These are phyloP conservation scores for Trichacis sp. DNA, from an alignment of 2,888 invertebrate species.

Conservation along the genomic window DNA sequence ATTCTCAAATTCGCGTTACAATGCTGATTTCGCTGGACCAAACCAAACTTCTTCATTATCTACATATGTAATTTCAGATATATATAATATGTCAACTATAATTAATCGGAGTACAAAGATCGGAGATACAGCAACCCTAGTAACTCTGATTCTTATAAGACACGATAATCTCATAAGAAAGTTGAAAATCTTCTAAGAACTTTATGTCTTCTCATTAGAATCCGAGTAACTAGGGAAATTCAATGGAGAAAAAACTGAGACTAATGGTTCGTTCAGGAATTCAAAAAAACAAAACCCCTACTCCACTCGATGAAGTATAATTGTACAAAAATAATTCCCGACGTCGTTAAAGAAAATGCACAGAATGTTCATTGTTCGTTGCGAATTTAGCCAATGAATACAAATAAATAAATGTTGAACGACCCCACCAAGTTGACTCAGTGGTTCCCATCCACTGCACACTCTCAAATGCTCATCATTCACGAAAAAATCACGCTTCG, in stretches of 20 bases:
- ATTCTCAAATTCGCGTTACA: too few species aligned
- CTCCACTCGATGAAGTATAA: too few species aligned
- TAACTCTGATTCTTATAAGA: too few species aligned
- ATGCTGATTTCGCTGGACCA: too few species aligned
- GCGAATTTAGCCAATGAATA: conserved; percentile 1
- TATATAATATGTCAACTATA: conserved; percentile 49
- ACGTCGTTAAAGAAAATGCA: not conserved
- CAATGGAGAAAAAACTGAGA: conserved; percentile 45
- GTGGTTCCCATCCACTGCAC: conserved; percentile 32
- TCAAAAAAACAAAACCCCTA: not conserved
- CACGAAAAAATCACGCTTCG: conserved; percentile 31
- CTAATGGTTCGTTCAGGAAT: conserved; percentile 21
- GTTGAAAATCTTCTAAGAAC: too few species aligned
- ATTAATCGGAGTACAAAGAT: conserved; percentile 56
- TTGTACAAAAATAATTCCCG: not conserved
- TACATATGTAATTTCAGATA: conserved; percentile 29
- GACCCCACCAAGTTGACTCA: conserved; percentile 21
- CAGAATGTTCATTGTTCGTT: not conserved
- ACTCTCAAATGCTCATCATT: conserved; percentile 32
- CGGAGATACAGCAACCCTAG: conserved; percentile 56
- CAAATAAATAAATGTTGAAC: conserved; percentile 26
- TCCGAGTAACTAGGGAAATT: too few species aligned
- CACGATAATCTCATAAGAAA: too few species aligned
- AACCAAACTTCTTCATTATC: conserved; percentile 38
- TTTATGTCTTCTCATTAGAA: too few species aligned